phyloP scores from a whole-genome alignment of 1,140 invertebrate genomes.

The Anastrepha obliqua region DNA sequence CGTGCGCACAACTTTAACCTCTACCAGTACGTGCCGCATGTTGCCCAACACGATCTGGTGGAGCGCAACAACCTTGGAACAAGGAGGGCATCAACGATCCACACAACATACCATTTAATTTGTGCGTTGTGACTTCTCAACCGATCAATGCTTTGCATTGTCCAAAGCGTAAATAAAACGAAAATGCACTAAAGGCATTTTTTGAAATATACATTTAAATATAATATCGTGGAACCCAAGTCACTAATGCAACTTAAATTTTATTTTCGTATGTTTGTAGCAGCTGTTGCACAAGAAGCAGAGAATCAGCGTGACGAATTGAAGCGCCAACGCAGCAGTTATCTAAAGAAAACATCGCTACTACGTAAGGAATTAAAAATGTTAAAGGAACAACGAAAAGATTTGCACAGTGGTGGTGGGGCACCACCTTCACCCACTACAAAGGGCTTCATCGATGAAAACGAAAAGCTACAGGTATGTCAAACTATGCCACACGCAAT shows the following conservation, averaged over 20 bases:
- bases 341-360: conserved; percentile 82
- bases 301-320: conserved; percentile 86
- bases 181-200: conserved; percentile 41
- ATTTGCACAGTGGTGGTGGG: conserved; percentile 79
- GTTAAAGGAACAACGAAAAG: conserved; percentile 83
- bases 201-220: conserved; percentile 17
- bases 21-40: not conserved
- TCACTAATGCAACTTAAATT: not conserved
- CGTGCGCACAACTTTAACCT: not conserved
- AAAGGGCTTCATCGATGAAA: conserved; percentile 84
- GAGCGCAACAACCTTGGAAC: not conserved
- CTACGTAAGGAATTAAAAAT: conserved; percentile 85
- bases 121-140: conserved; percentile 22
- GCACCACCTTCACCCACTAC: conserved; percentile 81
- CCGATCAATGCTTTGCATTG: conserved; percentile 29
- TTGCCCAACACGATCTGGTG: not conserved
- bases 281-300: conserved; percentile 85
- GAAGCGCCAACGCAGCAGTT: conserved; percentile 85
- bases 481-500: not conserved
- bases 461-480: conserved; percentile 86
- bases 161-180: conserved; percentile 49
- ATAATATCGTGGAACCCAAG: not conserved
- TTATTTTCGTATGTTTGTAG: conserved; percentile 39
- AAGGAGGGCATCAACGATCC: not conserved
- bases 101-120: conserved; percentile 17